phyloP scores from a whole-genome alignment of 2,113 vertebrate species.

The Carassius gibelio region DNA sequence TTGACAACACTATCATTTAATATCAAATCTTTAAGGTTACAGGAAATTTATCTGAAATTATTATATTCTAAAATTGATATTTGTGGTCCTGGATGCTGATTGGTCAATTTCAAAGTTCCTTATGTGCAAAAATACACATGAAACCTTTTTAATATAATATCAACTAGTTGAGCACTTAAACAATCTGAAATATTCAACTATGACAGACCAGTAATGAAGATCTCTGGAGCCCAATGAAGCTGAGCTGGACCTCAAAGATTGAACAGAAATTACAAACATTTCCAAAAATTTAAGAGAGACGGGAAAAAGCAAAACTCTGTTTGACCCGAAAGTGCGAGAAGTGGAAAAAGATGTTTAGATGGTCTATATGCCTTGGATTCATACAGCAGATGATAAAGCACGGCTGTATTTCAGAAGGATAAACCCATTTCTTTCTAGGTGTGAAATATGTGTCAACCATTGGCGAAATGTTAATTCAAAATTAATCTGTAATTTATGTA shows the following conservation, averaged over 20 bases:
- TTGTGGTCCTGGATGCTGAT: too few species aligned
- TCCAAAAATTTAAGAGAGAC: background rate
- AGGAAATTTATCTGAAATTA: too few species aligned
- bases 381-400: background rate
- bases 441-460: constrained; percentile 36
- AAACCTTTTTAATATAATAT: too few species aligned
- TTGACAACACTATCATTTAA: too few species aligned
- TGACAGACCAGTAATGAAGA: background rate
- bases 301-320: background rate
- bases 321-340: background rate
- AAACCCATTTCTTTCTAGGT: background rate
- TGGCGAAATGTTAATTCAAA: constrained; percentile 17
- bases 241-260: background rate
- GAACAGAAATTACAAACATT: background rate
- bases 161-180: too few species aligned
- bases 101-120: too few species aligned
- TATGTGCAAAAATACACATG: too few species aligned
- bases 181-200: background rate
- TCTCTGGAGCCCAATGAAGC: background rate
- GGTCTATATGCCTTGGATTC: background rate
- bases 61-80: too few species aligned
- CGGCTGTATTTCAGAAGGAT: background rate
- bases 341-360: constrained; percentile 1
- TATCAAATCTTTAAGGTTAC: too few species aligned
- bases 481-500: constrained; percentile 21